Percentiles rank a stretch among this genome's conserved stretches.
phyloP scores from a whole-genome alignment of 2,113 vertebrate species.

The Laticauda colubrina region DNA sequence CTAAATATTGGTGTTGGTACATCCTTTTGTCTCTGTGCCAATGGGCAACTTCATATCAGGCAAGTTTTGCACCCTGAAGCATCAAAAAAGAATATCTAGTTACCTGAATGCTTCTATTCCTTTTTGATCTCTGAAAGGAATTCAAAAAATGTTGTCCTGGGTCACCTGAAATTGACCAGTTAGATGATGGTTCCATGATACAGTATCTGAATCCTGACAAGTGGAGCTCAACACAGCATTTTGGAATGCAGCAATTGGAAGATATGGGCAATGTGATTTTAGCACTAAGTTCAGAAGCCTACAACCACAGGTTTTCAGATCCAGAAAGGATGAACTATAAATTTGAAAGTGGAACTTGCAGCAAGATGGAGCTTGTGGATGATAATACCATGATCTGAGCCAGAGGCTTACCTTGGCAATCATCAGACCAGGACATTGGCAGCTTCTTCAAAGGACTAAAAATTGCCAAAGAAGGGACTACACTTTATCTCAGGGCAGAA shows the following conservation, averaged over 20 bases:
- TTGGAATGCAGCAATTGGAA: conserved; percentile 76
- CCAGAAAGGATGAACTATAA: conserved; percentile 93
- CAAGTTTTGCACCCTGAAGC: conserved; percentile 92
- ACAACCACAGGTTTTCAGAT: conserved; percentile 82
- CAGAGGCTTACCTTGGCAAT: conserved; percentile 95
- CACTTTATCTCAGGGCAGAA: conserved; percentile 92
- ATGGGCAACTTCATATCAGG: conserved; percentile 90
- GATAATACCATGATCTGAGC: conserved; percentile 92
- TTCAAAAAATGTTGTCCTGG: too few species aligned
- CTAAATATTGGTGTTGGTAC: conserved; percentile 87
- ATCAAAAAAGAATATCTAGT: conserved; percentile 78
- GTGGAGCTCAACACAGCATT: conserved; percentile 52
- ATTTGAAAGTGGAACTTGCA: conserved; percentile 97
- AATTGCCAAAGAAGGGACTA: conserved; percentile 96
- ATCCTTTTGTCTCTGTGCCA: conserved; percentile 92
- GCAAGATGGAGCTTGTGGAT: conserved; percentile 94
- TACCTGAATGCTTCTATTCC: too few species aligned
- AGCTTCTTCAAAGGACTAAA: conserved; percentile 97
- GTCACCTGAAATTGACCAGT: too few species aligned
- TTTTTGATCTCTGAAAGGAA: too few species aligned
- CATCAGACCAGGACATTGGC: conserved; percentile 96
- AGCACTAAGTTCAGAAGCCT: conserved; percentile 77
- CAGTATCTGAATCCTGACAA: conserved; percentile 73
- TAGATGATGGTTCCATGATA: too few species aligned
- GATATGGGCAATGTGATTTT: conserved; percentile 80